phyloP scores from a whole-genome alignment of 2,888 invertebrate genomes.

The Agrotis exclamationis region DNA sequence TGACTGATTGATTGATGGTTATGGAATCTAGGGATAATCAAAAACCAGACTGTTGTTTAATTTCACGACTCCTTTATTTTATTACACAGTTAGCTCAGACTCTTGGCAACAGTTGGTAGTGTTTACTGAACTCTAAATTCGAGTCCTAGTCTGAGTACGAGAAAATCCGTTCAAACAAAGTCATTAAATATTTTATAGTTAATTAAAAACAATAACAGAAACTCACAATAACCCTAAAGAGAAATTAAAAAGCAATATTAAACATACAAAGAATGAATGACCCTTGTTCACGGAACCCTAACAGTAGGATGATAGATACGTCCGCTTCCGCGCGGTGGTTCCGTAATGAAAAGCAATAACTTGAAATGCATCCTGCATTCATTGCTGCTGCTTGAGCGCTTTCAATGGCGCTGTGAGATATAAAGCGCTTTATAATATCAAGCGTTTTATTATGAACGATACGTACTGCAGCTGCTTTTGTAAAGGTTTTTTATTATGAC shows the following conservation, averaged over 20 bases:
- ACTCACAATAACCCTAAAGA: not conserved
- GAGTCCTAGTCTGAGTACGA: too few species aligned
- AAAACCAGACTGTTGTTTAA: too few species aligned
- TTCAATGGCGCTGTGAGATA: not conserved
- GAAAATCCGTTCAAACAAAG: not conserved
- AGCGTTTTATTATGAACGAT: not conserved
- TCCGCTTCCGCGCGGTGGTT: slow-evolving; percentile 32
- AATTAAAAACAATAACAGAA: not conserved
- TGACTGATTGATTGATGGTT: too few species aligned
- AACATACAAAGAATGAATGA: not conserved
- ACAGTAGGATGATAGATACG: slow-evolving; percentile 5
- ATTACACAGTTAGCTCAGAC: too few species aligned
- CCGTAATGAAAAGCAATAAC: slow-evolving; percentile 33
- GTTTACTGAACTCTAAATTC: too few species aligned
- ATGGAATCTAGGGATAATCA: too few species aligned
- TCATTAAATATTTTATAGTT: not conserved
- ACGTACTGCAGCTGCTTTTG: not conserved
- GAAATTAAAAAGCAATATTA: not conserved
- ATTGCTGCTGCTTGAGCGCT: slow-evolving; percentile 14
- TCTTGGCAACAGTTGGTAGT: too few species aligned
- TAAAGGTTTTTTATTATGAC: not conserved
- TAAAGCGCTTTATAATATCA: not conserved
- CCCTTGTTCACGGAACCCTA: slow-evolving; percentile 27
- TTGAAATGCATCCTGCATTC: slow-evolving; percentile 38
- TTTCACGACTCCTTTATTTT: too few species aligned